Evolutionary conservation across 53 echinoderm and acorn worm species (phyloP), one percentile per base, ranked within the genome.

Genomic region (Holothuria leucospilota): DNA sequence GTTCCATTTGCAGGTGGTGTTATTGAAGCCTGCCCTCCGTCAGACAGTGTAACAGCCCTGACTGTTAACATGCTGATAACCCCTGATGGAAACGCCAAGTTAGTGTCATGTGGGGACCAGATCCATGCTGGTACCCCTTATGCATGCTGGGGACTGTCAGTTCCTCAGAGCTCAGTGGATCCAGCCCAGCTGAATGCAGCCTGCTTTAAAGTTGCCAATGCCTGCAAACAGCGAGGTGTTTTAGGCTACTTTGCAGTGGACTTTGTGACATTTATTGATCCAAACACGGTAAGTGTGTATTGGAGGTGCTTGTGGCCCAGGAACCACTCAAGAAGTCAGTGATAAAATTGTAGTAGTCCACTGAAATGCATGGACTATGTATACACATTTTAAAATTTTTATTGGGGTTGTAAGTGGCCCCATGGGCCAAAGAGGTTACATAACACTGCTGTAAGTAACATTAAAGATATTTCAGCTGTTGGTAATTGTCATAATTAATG

Each of bases 261-360:
- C 93, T 94, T 96, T 91, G 94, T 96, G 25, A 96, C 96, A 6
- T 96, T 96, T 86, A 96, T 96, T 62, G 93, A 96, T 64, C 92
- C 94, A 29, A 69, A 28, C n/a, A 84, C 91, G 51, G 96, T 96
- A 84, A 85, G 92, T 86, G 7, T 24, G 18, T 41, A 15, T 69
- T 20, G 67, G 11, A 46, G 46, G 46, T 46, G 46, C 46, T 46
- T 26, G 41, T 62, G 7, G 18, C 6, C 34, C 34, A 34, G 3
- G 3, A 34, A 34, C 34, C 34, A 34, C 34, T 34, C 23, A 9
- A 20, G 20, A 13, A 27, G 23, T 34, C 6, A 13, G 30, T 13
- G 34, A 29, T 2, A 18, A 13, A 2, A 6, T 1, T 2, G 34
- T 34, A 3, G 34, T 34, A 34, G 34, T 34, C 34, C 34, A 34